Evolutionary conservation across 2,797 vertebrate species (phyloP).

Genomic region (Tapera naevia): DNA sequence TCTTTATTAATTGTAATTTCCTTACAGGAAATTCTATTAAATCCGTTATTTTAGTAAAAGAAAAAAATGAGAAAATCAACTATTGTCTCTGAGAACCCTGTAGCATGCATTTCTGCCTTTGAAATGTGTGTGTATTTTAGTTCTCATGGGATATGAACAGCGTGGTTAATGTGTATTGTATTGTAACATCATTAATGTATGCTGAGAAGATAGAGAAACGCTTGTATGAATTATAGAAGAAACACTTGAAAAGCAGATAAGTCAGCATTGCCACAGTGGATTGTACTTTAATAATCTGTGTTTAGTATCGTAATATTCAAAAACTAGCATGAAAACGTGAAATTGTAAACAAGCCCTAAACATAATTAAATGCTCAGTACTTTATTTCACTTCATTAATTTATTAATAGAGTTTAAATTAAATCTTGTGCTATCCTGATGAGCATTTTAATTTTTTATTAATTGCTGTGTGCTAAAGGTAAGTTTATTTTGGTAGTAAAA

Average conservation of each 20-base stretch:
- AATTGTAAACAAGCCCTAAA: not conserved
- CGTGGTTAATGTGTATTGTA: constrained; percentile 10
- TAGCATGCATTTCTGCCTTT: not conserved
- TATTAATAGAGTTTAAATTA: constrained; percentile 59
- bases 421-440: constrained; percentile 23
- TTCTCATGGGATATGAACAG: constrained; percentile 34
- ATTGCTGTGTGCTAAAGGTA: not conserved
- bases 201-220: constrained; percentile 34
- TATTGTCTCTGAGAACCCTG: not conserved
- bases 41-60: constrained; percentile 44
- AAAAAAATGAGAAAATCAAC: not conserved
- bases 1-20: constrained; percentile 72
- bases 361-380: not conserved
- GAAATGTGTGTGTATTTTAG: constrained; percentile 21
- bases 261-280: not conserved
- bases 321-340: not conserved
- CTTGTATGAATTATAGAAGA: not conserved
- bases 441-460: constrained; percentile 48
- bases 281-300: not conserved
- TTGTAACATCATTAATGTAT: constrained; percentile 40
- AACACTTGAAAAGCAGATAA: constrained; percentile 26
- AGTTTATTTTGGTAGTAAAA: constrained; percentile 36
- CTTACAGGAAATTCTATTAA: constrained; percentile 65
- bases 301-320: not conserved
- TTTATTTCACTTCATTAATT: constrained; percentile 43